A percentile compares a stretch with the other conserved stretches of the same genome.
Conservation (phyloP, 2,888 invertebrate species). For the Teinopalpus imperialis region DNA sequence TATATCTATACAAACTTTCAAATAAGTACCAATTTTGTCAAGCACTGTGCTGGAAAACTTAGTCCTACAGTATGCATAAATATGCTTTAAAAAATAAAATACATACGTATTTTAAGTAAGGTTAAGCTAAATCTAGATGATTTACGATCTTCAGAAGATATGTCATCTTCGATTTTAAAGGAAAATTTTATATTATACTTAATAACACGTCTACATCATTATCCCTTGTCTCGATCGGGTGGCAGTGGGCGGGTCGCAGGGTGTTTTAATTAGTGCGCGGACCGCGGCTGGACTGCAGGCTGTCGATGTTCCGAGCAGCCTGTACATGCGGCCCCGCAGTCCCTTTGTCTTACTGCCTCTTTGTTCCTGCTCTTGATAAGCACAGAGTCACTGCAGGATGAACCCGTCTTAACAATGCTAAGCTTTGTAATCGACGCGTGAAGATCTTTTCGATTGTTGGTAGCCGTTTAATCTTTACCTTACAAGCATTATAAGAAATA, state of each 20-base stretch:
- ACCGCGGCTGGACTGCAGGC: constrained; percentile 60
- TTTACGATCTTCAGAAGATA: too few relatives aligned
- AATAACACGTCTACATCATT: background rate
- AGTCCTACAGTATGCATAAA: too few relatives aligned
- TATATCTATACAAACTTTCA: too few relatives aligned
- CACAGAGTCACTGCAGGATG: constrained; percentile 22
- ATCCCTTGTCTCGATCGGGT: constrained; percentile 30
- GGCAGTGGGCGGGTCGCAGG: constrained; percentile 43
- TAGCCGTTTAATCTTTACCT: too few relatives aligned
- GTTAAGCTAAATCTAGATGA: too few relatives aligned
- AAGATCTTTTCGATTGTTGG: constrained; percentile 12
- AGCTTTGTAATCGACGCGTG: constrained; percentile 16
- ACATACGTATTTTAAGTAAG: too few relatives aligned
- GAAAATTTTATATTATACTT: constrained; percentile 2
- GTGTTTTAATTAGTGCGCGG: constrained; percentile 76
- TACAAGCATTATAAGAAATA: too few relatives aligned
- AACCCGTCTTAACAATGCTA: constrained; percentile 20
- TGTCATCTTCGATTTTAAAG: too few relatives aligned
- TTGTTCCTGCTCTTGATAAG: constrained; percentile 37
- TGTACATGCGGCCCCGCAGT: constrained; percentile 36
- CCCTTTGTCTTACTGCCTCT: constrained; percentile 31
- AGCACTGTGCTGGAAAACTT: too few relatives aligned
- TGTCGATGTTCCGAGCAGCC: constrained; percentile 40
- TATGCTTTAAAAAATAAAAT: too few relatives aligned
- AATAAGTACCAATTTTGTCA: too few relatives aligned